Conservation (phyloP, 2,888 invertebrate species). For the Sipha maydis region DNA sequence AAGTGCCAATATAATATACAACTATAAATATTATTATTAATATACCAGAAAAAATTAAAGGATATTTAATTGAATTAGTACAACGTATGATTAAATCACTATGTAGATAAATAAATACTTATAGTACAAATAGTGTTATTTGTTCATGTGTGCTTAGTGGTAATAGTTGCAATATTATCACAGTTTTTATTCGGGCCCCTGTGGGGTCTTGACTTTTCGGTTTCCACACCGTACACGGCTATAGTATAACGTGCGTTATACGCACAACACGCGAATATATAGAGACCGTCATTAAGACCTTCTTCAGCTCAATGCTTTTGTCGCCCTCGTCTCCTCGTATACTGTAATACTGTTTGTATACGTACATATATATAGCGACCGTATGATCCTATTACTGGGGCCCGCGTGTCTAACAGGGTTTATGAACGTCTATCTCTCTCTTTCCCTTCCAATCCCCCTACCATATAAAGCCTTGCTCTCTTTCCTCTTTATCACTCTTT, state of each 20-base stretch:
- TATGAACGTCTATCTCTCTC: not conserved
- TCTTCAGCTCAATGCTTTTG: constrained; percentile 34
- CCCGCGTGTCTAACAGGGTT: not conserved
- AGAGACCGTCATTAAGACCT: constrained; percentile 32
- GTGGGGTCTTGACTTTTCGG: not conserved
- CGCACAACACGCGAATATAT: not conserved
- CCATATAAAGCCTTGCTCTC: not conserved
- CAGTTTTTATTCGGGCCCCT: not conserved
- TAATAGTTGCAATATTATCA: not conserved
- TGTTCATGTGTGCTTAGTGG: not conserved
- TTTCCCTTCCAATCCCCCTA: not conserved
- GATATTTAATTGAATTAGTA: not conserved
- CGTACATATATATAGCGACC: not conserved
- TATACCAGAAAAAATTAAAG: not conserved
- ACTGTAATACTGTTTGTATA: not conserved
- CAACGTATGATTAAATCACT: not conserved
- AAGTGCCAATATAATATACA: not conserved
- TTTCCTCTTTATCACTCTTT: not conserved
- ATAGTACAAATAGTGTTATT: not conserved
- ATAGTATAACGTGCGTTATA: not conserved
- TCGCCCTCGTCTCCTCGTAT: not conserved
- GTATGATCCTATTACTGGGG: constrained; percentile 39
- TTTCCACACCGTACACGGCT: not conserved
- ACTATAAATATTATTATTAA: not conserved
- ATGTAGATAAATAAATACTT: too few relatives aligned